Percentiles rank a stretch among this genome's conserved stretches.
Evolutionary conservation across 2,113 vertebrate species (phyloP).

Genomic region (Pterocles orientalis): DNA sequence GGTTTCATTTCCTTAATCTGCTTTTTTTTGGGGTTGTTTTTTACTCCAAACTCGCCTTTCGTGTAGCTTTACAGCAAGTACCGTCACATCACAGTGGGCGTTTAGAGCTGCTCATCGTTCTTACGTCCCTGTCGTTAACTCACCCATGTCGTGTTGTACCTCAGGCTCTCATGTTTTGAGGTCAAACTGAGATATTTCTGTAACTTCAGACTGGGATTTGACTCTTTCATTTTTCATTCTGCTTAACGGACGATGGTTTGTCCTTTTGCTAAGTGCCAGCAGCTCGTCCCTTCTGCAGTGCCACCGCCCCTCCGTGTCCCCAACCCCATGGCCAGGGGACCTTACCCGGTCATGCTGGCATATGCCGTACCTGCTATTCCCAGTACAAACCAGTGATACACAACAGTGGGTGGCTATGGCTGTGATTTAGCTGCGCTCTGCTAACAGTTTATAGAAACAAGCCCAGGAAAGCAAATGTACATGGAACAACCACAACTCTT

Average conservation of each 20-base stretch:
- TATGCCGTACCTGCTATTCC: neutral
- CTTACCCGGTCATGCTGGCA: neutral
- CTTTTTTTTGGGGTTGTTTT: neutral
- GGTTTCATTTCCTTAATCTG: neutral
- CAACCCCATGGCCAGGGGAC: fast-evolving
- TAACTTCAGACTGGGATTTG: neutral
- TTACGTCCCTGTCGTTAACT: neutral
- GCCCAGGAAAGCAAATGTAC: fast-evolving
- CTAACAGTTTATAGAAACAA: neutral
- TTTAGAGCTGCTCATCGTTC: neutral
- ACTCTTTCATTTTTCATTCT: neutral
- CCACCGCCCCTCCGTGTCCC: fast-evolving
- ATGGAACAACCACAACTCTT: neutral
- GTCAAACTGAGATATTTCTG: neutral
- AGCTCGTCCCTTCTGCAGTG: neutral
- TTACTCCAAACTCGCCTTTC: neutral
- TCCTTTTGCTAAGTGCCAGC: neutral
- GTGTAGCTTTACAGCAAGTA: fast-evolving
- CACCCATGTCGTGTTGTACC: fast-evolving
- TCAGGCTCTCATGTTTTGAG: neutral
- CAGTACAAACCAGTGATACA: fast-evolving
- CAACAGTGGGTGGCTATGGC: fast-evolving
- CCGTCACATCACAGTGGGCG: neutral
- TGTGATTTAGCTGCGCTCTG: fast-evolving
- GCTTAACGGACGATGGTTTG: fast-evolving